Percentiles rank a stretch among this genome's conserved stretches.
These are phyloP conservation scores for Trachelus tabidus DNA, from an alignment of 2,888 invertebrate genomes.

Conservation along the genomic window DNA sequence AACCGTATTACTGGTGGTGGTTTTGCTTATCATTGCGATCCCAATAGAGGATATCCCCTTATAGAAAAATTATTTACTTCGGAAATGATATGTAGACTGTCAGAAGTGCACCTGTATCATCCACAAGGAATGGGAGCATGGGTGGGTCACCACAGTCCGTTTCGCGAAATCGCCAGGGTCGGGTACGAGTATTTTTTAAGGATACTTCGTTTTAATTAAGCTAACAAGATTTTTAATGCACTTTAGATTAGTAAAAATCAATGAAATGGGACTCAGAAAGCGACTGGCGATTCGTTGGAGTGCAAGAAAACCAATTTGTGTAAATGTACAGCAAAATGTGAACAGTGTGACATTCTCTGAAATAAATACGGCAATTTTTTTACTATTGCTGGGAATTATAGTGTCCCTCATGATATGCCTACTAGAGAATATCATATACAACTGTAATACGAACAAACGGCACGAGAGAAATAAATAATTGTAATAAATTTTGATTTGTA, in stretches of 20 bases:
- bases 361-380: conserved; percentile 48
- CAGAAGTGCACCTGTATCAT: conserved; percentile 49
- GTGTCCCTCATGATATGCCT: conserved; percentile 40
- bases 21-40: conserved; percentile 56
- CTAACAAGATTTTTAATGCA: background rate
- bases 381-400: conserved; percentile 40
- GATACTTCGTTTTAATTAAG: background rate
- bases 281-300: conserved; percentile 52
- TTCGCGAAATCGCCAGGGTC: conserved; percentile 50
- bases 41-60: conserved; percentile 52
- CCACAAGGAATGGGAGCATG: conserved; percentile 41
- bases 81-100: conserved; percentile 51
- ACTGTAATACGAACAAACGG: background rate
- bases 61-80: conserved; percentile 50
- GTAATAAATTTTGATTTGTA: too few species aligned
- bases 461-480: too few species aligned
- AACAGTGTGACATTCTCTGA: conserved; percentile 53
- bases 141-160: conserved; percentile 48
- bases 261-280: conserved; percentile 46
- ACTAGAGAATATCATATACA: conserved; percentile 29
- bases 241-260: conserved; percentile 45
- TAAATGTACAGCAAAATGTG: conserved; percentile 42
- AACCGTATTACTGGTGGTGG: conserved; percentile 44
- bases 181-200: conserved; percentile 38
- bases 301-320: conserved; percentile 51